Percentiles rank a stretch among this genome's conserved stretches.
phyloP scores from a whole-genome alignment of 1,140 invertebrate genomes.

The Diorhabda elongata region DNA sequence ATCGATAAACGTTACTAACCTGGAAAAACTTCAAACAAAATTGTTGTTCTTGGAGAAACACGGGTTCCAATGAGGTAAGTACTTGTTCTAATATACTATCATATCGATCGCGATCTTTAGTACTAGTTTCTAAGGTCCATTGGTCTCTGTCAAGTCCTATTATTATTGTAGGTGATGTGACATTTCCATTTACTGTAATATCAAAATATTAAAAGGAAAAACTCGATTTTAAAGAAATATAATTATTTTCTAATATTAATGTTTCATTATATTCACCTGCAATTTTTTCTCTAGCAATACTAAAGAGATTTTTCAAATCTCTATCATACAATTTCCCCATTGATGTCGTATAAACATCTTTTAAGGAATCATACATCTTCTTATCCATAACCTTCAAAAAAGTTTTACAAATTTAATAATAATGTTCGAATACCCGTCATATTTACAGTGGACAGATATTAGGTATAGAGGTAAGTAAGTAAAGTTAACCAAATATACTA shows the following conservation, averaged over 20 bases:
- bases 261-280: constrained; percentile 21
- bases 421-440: not conserved
- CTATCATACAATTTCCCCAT: constrained; percentile 81
- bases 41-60: constrained; percentile 91
- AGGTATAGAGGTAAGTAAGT: too few relatives aligned
- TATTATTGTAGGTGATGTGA: constrained; percentile 46
- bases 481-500: too few relatives aligned
- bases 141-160: constrained; percentile 59
- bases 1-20: constrained; percentile 19
- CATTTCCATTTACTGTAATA: constrained; percentile 26
- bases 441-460: not conserved
- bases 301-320: constrained; percentile 57
- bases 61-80: constrained; percentile 82
- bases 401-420: too few relatives aligned
- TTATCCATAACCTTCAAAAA: constrained; percentile 69
- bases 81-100: constrained; percentile 76
- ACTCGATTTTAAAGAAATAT: not conserved
- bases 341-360: constrained; percentile 73
- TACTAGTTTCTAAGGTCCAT: constrained; percentile 55
- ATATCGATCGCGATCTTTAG: constrained; percentile 56
- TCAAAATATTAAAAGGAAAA: constrained; percentile 9
- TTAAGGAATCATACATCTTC: constrained; percentile 73
- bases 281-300: constrained; percentile 40
- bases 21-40: constrained; percentile 95
- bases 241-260: too few relatives aligned